Evolutionary conservation across 2,888 invertebrate species (phyloP).

Genomic region (Epiblema foenella): DNA sequence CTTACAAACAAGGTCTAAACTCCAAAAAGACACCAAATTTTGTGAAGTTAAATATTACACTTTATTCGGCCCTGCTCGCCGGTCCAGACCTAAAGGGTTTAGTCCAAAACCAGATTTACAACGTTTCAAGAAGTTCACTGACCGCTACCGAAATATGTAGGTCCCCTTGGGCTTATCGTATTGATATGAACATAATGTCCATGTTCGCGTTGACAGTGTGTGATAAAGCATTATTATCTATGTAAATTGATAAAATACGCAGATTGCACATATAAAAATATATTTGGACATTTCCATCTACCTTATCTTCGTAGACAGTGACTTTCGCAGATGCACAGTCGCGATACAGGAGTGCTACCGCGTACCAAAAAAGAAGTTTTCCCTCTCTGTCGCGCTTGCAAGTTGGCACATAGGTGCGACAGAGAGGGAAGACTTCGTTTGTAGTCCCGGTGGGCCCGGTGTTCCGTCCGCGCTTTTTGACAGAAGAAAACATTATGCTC

Average conservation of each 20-base stretch:
- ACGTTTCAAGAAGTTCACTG: slow-evolving; percentile 16
- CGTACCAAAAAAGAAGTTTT: too few relatives aligned
- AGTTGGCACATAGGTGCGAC: too few relatives aligned
- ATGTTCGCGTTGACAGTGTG: slow-evolving; percentile 6
- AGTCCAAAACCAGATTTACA: neutral
- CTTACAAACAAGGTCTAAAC: too few relatives aligned
- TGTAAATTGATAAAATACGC: slow-evolving; percentile 12
- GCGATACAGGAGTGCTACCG: too few relatives aligned
- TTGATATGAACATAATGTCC: slow-evolving; percentile 15
- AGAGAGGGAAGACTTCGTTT: too few relatives aligned
- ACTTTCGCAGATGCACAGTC: too few relatives aligned
- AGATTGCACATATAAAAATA: neutral
- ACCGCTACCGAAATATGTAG: slow-evolving; percentile 14
- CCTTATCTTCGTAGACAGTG: too few relatives aligned
- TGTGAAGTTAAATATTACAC: neutral
- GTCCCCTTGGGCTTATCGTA: slow-evolving; percentile 11
- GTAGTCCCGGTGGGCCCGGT: too few relatives aligned
- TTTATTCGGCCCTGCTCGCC: neutral
- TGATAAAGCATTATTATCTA: neutral
- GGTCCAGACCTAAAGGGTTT: neutral
- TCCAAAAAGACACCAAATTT: too few relatives aligned
- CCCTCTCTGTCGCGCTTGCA: too few relatives aligned
- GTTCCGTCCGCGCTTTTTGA: too few relatives aligned
- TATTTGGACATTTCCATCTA: slow-evolving; percentile 10
- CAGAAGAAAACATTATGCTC: too few relatives aligned